Evolutionary conservation across 2,888 invertebrate genomes (phyloP), one percentile per base, ranked within the genome.

Genomic region (Nephrotoma flavescens): DNA sequence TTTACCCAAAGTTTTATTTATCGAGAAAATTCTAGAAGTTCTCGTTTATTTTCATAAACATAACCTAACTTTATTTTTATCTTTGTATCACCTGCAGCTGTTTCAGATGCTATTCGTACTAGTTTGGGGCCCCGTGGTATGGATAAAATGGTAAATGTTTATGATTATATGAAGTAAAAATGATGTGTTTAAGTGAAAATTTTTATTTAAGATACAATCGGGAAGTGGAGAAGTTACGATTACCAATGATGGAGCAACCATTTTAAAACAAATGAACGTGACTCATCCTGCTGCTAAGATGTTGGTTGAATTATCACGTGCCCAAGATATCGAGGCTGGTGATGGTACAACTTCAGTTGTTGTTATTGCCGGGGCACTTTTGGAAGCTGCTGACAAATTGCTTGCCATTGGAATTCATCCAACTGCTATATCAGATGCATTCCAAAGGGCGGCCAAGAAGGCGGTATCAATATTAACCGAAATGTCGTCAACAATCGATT

Each of bases 271-370:
- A 93, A 99, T 99, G 95, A 97, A 97, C 92, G 99, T 99, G 1
- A 94, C 97, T 88, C 99, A 99, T 92, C 99, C 99, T 86, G 98
- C 99, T 89, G 99, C 99, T 31, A 99, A 99, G 94, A 99, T 99
- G 99, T 93, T 99, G 90, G 99, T 99, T 4, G 99, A 99, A 92
- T 93, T 99, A 88, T 99, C 99, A 0, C 96, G 98, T 90, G 99
- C 99, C 19, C 99, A 99, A 93, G 99, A 99, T 92, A 95, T 99
- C 89, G 99, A 99, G 92, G 99, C 99, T 89, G 99, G 99, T 85
- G 99, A 99, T 93, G 99, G 99, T 87, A 99, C 99, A 41, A 99
- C 99, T 9, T 97, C 98, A 41, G 99, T 99, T 87, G 99, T 99
- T 9, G 97, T 99, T 6, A 95, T 99, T 89, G 99, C 99, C 89